A percentile compares a stretch with the other conserved stretches of the same genome.
Evolutionary conservation across 2,797 vertebrate species (phyloP).

Genomic region (Schizopygopsis malacanthus): DNA sequence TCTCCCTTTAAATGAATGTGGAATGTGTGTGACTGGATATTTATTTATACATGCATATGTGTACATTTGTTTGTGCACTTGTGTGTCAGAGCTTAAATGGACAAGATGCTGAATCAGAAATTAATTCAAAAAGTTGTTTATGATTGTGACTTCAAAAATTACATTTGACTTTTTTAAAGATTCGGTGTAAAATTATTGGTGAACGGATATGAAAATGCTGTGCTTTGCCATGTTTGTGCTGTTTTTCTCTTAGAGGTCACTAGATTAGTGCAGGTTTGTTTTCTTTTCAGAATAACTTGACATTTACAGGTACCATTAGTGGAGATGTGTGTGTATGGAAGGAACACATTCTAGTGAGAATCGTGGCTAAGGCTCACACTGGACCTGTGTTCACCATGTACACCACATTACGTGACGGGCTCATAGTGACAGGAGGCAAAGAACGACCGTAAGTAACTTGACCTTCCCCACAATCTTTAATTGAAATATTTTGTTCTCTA

Average conservation of each 20-base stretch:
- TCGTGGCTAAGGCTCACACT: conserved; percentile 97
- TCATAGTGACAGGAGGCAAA: conserved; percentile 98
- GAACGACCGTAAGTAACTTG: conserved; percentile 91
- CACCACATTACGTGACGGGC: conserved; percentile 93
- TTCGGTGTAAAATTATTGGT: background rate
- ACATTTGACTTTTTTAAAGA: background rate
- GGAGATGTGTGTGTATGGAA: conserved; percentile 99
- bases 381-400: conserved; percentile 99
- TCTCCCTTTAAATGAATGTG: background rate
- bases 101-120: background rate
- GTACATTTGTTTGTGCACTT: conserved; percentile 29
- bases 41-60: conserved; percentile 2
- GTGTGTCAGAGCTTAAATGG: conserved; percentile 19
- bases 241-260: conserved; percentile 81
- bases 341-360: conserved; percentile 92
- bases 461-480: background rate
- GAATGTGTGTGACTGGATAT: conserved; percentile 6
- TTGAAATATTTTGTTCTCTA: background rate
- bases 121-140: background rate
- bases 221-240: conserved; percentile 68
- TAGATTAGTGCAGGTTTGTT: conserved; percentile 88
- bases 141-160: background rate
- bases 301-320: conserved; percentile 99
- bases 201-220: background rate
- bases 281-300: conserved; percentile 99